Evolutionary conservation across 2,113 vertebrate genomes (phyloP), one percentile per base, ranked within the genome.

Genomic region (Promerops cafer): DNA sequence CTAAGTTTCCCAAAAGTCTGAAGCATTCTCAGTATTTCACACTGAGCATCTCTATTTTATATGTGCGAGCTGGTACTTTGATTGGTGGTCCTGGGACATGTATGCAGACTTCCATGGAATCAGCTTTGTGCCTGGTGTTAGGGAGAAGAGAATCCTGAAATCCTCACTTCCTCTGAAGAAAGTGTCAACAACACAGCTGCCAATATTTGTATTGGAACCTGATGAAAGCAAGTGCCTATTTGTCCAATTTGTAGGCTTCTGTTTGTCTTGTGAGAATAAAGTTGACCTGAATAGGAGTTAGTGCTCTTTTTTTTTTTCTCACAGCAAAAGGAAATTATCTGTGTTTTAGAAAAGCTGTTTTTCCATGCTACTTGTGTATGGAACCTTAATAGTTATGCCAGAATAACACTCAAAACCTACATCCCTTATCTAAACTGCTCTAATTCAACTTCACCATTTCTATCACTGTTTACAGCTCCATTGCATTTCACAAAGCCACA

Each of bases 61-160:
- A 5, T 23, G 7, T 39, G 16, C 0, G 4, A 56, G 18, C 18
- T 53, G 57, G 27, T 64, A 4, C 21, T 57, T 82, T 23, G 12
- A 19, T 37, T 61, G 21, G 16, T 28, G 1, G 0, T 35, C 1
- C 23, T 75, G 33, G 44, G 26, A 40, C 42, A 20, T 33, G 40
- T 5, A 39, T 19, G 11, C 5, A n/a, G 3, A 75, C 44, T 65
- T 79, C 52, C 30, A 39, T 31, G 23, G 59, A 82, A 40, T 28
- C 61, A 60, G 4, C 54, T 89, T 89, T 85, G 18, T 37, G 45
- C 11, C 39, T 53, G 27, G 8, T 70, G 19, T 56, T n/a, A 31
- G 23, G 19, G 33, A 59, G n/a, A 85, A 69, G 26, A 66, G 12
- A 93, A 63, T 57, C 22, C n/a, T 84, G 77, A 45, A 57, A 65